Base-by-base conservation (phyloP, 2,113 vertebrate species). In the Gnathonemus longibarbis region DNA sequence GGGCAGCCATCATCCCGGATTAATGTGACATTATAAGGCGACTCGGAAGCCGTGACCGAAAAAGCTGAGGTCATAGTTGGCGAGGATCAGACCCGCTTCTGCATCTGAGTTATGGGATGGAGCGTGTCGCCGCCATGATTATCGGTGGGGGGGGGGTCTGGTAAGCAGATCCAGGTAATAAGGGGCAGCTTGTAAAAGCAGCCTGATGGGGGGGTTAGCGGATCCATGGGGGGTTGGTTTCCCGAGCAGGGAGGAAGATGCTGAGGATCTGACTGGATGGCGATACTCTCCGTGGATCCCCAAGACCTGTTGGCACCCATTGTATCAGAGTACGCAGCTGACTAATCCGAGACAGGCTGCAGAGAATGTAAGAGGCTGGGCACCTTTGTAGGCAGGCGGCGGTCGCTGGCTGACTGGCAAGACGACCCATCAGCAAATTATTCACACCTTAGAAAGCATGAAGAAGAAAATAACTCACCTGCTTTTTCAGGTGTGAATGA, bases 401-500 rank as follows among this genome's bases (percentile, higher is more conserved):
- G 1, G 83, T 1, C 8, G 19, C 8, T 84, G 83, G 24, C 42
- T 48, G 42, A 48, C 83, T 84, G 35, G n/a, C 2, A 84, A 42
- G 24, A 84, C 15, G 45, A 24, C 83, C 39, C 39, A 48, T 46
- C 83, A 84, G 83, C 21, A 46, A 48, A 84, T 84, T 46, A 84
- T n/a, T 84, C 45, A 84, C 83, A 84, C 83, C 83, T 84, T 45
- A n/a, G 45, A 48, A 84, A 46, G 39, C 83, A 48, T 45, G 45
- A n/a, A 24, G 83, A 84, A 84, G 83, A 48, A 84, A 84, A 46
- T 84, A 48, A 11, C 42, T 84, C 83, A 46, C 83, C 83, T 84
- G 83, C 83, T 84, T 84, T 84, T 46, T 84, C 83, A 84, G 83
- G 83, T 84, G 83, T 84, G 83, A 84, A 84, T 48, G 21, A 84